Percentiles rank a stretch among this genome's conserved stretches.
phyloP scores from a whole-genome alignment of 2,797 vertebrate species.

The Pogonophryne albipinna region DNA sequence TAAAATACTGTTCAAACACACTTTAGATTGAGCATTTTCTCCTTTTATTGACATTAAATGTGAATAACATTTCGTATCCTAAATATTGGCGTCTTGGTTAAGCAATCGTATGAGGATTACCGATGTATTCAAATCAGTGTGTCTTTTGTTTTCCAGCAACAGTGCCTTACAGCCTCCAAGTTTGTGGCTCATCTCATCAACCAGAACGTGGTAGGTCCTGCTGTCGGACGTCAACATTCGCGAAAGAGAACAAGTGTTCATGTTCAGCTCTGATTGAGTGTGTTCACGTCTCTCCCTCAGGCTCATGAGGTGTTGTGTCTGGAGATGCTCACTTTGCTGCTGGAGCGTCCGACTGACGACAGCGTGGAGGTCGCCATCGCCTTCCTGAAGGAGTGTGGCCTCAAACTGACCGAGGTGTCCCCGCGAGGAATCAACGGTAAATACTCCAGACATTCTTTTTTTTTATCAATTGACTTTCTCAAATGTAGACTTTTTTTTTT shows the following conservation, averaged over 20 bases:
- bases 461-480: too few relatives aligned
- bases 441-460: background rate
- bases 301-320: conserved; percentile 97
- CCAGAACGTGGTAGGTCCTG: conserved; percentile 95
- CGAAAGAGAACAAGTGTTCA: background rate
- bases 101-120: background rate
- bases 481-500: too few relatives aligned
- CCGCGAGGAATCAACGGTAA: conserved; percentile 95
- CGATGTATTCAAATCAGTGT: conserved; percentile 20
- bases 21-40: too few relatives aligned
- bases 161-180: conserved; percentile 96
- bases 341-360: conserved; percentile 97
- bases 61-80: too few relatives aligned
- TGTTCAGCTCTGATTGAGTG: background rate
- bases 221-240: background rate
- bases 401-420: conserved; percentile 96
- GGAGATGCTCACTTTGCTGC: conserved; percentile 96
- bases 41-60: too few relatives aligned
- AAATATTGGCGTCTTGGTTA: background rate
- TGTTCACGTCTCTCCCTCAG: conserved; percentile 70
- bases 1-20: too few relatives aligned
- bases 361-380: conserved; percentile 97
- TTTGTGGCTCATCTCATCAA: conserved; percentile 99
- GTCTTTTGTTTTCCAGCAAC: conserved; percentile 87
- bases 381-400: conserved; percentile 97